Percentiles rank a stretch among this genome's conserved stretches.
Conservation (phyloP, 2,797 vertebrate species). For the Sebastes elongatus region DNA sequence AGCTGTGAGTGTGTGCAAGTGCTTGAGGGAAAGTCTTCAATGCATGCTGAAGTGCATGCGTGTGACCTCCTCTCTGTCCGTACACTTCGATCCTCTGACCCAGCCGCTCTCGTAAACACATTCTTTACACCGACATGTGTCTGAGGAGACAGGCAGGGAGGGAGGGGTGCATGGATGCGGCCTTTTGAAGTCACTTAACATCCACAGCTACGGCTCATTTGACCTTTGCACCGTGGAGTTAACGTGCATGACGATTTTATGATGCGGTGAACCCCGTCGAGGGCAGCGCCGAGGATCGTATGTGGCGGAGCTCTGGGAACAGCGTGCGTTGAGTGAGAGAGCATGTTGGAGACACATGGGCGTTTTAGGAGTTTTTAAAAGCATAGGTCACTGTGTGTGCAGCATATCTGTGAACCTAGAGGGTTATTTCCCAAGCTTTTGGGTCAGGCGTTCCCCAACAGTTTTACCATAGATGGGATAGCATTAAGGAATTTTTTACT, state of each 20-base stretch:
- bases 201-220: constrained; percentile 67
- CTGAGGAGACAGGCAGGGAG: background rate
- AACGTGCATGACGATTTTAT: constrained; percentile 65
- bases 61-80: constrained; percentile 25
- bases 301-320: constrained; percentile 14
- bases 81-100: constrained; percentile 32
- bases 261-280: constrained; percentile 47
- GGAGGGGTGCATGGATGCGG: background rate
- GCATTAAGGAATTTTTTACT: background rate
- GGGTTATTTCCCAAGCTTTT: background rate
- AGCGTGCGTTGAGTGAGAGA: background rate
- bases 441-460: background rate
- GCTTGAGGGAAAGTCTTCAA: background rate
- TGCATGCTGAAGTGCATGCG: background rate
- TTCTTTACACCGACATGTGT: constrained; percentile 43
- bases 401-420: constrained; percentile 1
- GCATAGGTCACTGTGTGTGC: constrained; percentile 17
- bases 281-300: constrained; percentile 4
- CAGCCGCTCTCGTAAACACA: constrained; percentile 22
- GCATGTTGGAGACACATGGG: constrained; percentile 38
- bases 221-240: constrained; percentile 50
- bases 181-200: constrained; percentile 69
- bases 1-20: background rate
- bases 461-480: background rate
- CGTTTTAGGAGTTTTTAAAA: constrained; percentile 16